A percentile compares a stretch with the other conserved stretches of the same genome.
phyloP scores from a whole-genome alignment of 2,797 vertebrate species.

The Thamnophis elegans region DNA sequence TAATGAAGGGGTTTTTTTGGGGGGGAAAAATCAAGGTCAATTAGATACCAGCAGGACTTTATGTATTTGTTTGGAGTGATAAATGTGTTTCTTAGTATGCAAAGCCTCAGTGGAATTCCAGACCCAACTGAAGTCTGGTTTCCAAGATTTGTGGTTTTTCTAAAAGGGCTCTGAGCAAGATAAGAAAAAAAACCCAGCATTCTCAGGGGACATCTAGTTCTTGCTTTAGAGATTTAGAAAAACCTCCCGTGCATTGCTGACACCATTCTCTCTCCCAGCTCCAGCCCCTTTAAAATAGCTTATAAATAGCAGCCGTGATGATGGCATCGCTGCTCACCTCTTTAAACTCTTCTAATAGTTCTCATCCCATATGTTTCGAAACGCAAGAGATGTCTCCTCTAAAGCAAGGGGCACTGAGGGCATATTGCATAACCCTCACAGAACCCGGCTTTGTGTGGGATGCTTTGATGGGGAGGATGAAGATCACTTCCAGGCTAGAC shows the following conservation, averaged over 20 bases:
- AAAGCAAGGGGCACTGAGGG: background rate
- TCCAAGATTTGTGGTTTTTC: constrained; percentile 26
- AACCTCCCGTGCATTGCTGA: constrained; percentile 22
- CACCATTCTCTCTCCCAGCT: accelerated
- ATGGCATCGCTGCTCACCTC: background rate
- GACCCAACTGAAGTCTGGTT: constrained; percentile 44
- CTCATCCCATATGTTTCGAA: constrained; percentile 3
- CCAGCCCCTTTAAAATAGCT: background rate
- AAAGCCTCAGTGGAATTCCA: constrained; percentile 21
- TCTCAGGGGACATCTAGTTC: constrained; percentile 42
- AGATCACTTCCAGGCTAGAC: constrained; percentile 48
- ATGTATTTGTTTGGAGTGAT: background rate
- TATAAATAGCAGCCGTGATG: background rate
- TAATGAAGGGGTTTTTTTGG: background rate
- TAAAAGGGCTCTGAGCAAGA: background rate
- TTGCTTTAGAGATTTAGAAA: constrained; percentile 31
- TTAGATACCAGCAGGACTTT: constrained; percentile 1
- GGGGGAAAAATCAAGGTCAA: background rate
- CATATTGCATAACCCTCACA: constrained; percentile 31
- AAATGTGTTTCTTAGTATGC: constrained; percentile 19
- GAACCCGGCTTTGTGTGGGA: background rate
- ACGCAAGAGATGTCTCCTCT: background rate
- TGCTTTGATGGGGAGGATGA: constrained; percentile 32
- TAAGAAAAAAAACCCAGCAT: constrained; percentile 30
- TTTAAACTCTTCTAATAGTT: constrained; percentile 26